Conservation (phyloP, 2,888 invertebrate species). For the Congeria kusceri region DNA sequence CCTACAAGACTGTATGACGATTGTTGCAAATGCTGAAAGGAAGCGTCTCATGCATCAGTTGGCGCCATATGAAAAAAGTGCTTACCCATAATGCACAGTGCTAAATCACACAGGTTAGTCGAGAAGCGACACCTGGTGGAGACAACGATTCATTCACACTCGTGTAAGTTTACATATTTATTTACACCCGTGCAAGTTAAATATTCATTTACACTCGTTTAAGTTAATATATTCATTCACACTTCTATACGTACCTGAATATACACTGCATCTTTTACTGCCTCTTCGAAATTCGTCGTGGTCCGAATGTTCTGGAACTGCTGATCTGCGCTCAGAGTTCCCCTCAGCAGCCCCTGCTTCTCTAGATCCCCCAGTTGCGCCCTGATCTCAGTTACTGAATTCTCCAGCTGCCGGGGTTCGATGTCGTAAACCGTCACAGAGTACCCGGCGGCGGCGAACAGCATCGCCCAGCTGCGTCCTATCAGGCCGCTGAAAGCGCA, state of each 20-base stretch:
- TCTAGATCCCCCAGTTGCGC: constrained; percentile 87
- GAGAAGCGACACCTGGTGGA: too few species aligned
- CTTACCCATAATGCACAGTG: too few species aligned
- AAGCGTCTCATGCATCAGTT: too few species aligned
- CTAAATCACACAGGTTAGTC: too few species aligned
- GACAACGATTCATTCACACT: too few species aligned
- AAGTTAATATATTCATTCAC: too few species aligned
- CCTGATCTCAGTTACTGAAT: constrained; percentile 89
- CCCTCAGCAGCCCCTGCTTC: constrained; percentile 89
- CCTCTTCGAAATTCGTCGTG: constrained; percentile 89
- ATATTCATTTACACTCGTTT: too few species aligned
- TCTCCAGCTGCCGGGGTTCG: constrained; percentile 69
- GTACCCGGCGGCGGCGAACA: constrained; percentile 96
- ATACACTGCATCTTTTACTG: constrained; percentile 91
- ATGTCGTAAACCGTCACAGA: constrained; percentile 93
- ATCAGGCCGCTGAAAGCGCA: constrained; percentile 92
- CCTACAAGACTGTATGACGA: too few species aligned
- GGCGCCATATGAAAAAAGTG: too few species aligned
- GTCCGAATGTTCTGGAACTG: constrained; percentile 93
- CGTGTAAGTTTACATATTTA: too few species aligned
- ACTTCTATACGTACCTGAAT: constrained; percentile 86
- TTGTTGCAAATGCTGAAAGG: too few species aligned
- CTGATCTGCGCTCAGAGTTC: constrained; percentile 90
- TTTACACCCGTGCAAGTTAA: too few species aligned
- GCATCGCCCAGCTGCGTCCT: constrained; percentile 98